phyloP scores from a whole-genome alignment of 2,888 invertebrate species.

The Caenorhabditis doughertyi region DNA sequence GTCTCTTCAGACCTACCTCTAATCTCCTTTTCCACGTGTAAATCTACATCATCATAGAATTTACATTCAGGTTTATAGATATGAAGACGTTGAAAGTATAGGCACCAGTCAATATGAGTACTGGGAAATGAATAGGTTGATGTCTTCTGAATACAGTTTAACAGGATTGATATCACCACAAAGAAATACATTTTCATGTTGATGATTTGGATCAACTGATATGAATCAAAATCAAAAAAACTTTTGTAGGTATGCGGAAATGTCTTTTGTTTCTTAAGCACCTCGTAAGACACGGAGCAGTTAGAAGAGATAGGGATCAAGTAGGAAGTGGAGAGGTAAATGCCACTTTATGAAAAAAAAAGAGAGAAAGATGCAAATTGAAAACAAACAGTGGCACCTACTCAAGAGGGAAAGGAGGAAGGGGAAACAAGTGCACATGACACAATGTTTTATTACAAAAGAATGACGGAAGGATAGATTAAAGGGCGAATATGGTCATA shows the following conservation, averaged over 20 bases:
- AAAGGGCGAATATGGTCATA: constrained; percentile 21
- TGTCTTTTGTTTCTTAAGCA: constrained; percentile 28
- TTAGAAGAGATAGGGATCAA: constrained; percentile 43
- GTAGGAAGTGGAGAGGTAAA: background rate
- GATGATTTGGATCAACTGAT: constrained; percentile 4
- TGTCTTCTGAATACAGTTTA: constrained; percentile 25
- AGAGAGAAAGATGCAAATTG: constrained; percentile 35
- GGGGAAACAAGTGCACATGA: constrained; percentile 21
- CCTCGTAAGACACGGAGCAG: constrained; percentile 54
- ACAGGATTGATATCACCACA: background rate
- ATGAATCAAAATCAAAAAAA: background rate
- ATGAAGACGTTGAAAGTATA: constrained; percentile 58
- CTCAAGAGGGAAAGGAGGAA: constrained; percentile 7
- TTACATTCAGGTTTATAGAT: constrained; percentile 65
- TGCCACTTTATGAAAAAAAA: constrained; percentile 31
- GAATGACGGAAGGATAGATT: background rate
- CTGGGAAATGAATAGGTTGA: constrained; percentile 21
- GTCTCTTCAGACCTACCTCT: constrained; percentile 22
- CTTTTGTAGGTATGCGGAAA: constrained; percentile 45
- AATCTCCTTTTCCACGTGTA: constrained; percentile 43
- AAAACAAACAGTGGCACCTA: constrained; percentile 45
- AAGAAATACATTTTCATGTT: constrained; percentile 10
- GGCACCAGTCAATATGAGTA: constrained; percentile 61
- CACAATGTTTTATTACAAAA: constrained; percentile 18
- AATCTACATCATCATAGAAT: constrained; percentile 59